These are phyloP conservation scores for Pristionchus mayeri DNA, from an alignment of 2,888 invertebrate genomes.

Conservation along the genomic window DNA sequence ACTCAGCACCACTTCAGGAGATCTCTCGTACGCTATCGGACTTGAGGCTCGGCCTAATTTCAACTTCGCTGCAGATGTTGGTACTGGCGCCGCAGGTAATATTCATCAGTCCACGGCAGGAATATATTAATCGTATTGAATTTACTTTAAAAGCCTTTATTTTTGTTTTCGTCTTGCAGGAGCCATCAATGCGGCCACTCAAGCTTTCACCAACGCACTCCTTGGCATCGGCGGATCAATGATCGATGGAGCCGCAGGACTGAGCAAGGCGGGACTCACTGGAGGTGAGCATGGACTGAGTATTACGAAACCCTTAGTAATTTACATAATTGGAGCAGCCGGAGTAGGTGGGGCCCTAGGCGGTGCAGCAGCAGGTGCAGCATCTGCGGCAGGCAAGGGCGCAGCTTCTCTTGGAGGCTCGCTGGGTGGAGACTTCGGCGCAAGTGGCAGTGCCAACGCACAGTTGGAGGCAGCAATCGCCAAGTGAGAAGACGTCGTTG, in stretches of 20 bases:
- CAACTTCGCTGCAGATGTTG: not conserved
- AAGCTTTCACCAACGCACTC: not conserved
- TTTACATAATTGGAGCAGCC: not conserved
- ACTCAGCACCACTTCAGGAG: not conserved
- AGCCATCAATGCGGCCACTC: not conserved
- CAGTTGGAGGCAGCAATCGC: not conserved
- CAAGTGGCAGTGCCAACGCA: not conserved
- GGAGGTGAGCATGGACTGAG: not conserved
- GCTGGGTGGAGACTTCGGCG: not conserved
- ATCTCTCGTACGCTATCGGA: not conserved
- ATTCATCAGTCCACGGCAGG: too few species aligned
- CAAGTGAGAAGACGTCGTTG: not conserved
- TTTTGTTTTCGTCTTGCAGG: not conserved
- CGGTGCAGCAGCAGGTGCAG: not conserved
- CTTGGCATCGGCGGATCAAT: not conserved
- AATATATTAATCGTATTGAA: too few species aligned
- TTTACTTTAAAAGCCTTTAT: too few species aligned
- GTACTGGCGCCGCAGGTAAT: not conserved
- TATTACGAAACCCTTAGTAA: not conserved
- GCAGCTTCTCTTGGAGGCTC: not conserved
- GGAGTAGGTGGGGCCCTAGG: not conserved
- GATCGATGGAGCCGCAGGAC: not conserved
- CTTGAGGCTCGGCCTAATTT: not conserved
- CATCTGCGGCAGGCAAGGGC: not conserved
- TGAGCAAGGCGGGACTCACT: not conserved